These are phyloP conservation scores for Fundulus diaphanus DNA, from an alignment of 2,797 vertebrate species.

Conservation along the genomic window DNA sequence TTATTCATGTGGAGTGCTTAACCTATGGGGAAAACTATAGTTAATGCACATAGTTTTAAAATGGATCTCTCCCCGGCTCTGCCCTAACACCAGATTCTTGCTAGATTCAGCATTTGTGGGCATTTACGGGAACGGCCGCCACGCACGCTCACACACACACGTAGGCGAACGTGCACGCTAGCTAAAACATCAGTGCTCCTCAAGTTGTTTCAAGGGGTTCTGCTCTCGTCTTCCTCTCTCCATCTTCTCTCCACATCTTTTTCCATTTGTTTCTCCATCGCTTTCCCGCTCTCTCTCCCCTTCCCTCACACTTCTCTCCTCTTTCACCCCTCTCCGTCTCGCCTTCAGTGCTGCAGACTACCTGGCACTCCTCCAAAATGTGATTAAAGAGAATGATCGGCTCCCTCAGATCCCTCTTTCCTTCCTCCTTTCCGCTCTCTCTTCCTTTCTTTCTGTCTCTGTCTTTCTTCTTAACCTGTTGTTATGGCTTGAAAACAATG, in stretches of 20 bases:
- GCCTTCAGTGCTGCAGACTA: constrained; percentile 88
- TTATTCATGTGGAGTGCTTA: constrained; percentile 99
- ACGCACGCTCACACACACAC: constrained; percentile 50
- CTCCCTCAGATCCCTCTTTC: constrained; percentile 81
- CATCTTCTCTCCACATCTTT: constrained; percentile 72
- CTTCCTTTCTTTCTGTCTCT: constrained; percentile 55
- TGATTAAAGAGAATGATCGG: constrained; percentile 99
- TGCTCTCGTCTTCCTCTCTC: constrained; percentile 69
- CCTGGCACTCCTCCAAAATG: constrained; percentile 97
- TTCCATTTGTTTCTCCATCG: constrained; percentile 63
- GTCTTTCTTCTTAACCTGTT: constrained; percentile 78
- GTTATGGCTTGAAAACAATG: constrained; percentile 71
- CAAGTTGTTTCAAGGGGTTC: constrained; percentile 84
- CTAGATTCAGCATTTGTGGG: constrained; percentile 96
- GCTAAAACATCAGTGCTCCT: constrained; percentile 86
- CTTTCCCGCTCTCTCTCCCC: constrained; percentile 67
- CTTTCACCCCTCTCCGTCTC: constrained; percentile 69
- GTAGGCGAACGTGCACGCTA: constrained; percentile 56
- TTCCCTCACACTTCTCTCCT: constrained; percentile 56
- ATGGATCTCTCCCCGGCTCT: constrained; percentile 89
- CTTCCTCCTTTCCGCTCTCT: constrained; percentile 66
- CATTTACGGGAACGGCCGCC: constrained; percentile 92
- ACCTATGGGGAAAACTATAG: constrained; percentile 99
- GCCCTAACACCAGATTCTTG: constrained; percentile 95
- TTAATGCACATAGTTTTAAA: constrained; percentile 99